Evolutionary conservation across 64 coral and sea anemone species (phyloP).

Genomic region (Cladopsammia gracilis): DNA sequence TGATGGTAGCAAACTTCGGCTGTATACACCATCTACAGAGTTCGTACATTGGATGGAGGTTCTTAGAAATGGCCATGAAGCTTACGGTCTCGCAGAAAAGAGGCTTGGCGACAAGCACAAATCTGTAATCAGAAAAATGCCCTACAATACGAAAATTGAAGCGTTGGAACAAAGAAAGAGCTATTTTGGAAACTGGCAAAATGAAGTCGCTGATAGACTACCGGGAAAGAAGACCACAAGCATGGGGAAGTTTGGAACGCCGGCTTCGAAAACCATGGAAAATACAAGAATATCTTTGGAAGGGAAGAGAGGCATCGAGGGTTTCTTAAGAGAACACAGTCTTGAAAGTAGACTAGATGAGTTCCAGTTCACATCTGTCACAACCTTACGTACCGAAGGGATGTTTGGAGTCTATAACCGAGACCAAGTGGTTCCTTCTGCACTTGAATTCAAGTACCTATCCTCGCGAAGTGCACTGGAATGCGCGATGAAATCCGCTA

Average conservation of each 20-base stretch:
- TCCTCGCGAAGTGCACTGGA: conserved; percentile 40
- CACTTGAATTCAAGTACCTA: conserved; percentile 61
- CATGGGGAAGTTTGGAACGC: conserved; percentile 49
- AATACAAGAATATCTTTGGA: conserved; percentile 42
- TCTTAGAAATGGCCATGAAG: conserved; percentile 21
- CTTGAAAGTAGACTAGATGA: conserved; percentile 60
- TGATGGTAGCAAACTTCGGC: background rate
- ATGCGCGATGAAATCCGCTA: conserved; percentile 64
- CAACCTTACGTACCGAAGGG: conserved; percentile 63
- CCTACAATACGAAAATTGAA: conserved; percentile 37
- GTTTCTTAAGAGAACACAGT: conserved; percentile 51
- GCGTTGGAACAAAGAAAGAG: conserved; percentile 39
- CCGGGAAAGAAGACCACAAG: conserved; percentile 26
- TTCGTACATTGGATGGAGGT: background rate
- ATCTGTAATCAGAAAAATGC: conserved; percentile 6
- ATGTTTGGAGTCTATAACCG: conserved; percentile 66
- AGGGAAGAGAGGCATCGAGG: conserved; percentile 48
- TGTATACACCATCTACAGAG: background rate
- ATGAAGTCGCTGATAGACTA: conserved; percentile 45
- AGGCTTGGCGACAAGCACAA: conserved; percentile 51
- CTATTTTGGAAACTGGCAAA: conserved; percentile 54
- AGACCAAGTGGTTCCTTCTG: conserved; percentile 73
- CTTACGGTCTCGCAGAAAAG: conserved; percentile 50
- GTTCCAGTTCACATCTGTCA: conserved; percentile 58
- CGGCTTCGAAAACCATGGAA: conserved; percentile 58